Evolutionary conservation across 2,797 vertebrate genomes (phyloP), one percentile per base, ranked within the genome.

Genomic region (Takifugu rubripes): DNA sequence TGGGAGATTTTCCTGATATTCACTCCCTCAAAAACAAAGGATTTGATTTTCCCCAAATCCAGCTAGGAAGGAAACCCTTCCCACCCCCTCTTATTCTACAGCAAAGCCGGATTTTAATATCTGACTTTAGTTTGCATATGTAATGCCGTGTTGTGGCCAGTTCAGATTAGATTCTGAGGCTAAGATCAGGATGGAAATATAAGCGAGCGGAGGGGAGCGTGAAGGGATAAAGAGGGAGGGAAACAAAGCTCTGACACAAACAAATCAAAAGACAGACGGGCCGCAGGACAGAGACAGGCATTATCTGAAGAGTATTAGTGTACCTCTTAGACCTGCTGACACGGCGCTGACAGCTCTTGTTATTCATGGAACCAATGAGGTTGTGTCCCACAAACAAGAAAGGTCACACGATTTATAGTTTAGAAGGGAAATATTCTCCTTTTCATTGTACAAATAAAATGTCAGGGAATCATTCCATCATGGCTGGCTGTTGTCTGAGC

Each of bases 81-180:
- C 46, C 46, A 48, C 46, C 14, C 5, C 26, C 25, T n/a, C 49
- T 15, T 15, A 5, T 14, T 66, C 68, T 64, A 61, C 11, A 2
- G 62, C 70, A 77, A 79, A 83, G 78, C 54, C 70, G 61, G 64
- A 66, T 83, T 85, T 78, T 84, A 84, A 87, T 89, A 88, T 87
- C 81, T 84, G 68, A 75, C 80, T 82, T 83, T 83, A 87, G 79
- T 87, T 83, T 84, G 81, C 75, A 69, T 75, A 68, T 89, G 85
- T 90, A 90, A 92, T 87, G 73, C 86, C 84, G 66, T 79, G 80
- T 91, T 89, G 85, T 88, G 65, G 64, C 63, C 68, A 75, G 68
- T 82, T 69, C 64, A 74, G 85, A 90, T 89, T 86, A 81, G 86
- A 89, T 88, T 86, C 76, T 72, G 81, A 68, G 76, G 83, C 77